Base-by-base conservation (phyloP, 2,888 invertebrate species). In the Pollenia labialis region DNA sequence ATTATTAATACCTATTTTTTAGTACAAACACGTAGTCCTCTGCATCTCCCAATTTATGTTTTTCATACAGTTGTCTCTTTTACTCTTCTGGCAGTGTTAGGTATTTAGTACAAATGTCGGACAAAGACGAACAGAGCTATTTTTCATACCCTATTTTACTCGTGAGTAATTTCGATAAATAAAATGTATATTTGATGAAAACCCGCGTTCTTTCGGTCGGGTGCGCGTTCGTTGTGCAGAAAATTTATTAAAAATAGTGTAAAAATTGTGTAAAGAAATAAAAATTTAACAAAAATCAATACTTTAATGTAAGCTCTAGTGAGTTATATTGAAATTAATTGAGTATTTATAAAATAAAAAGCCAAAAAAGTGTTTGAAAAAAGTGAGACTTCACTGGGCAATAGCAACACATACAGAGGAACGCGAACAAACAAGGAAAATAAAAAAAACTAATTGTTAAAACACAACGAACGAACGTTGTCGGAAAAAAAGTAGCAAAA, bases 131-230 rank as follows among this genome's bases (percentile, higher is more conserved):
- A 71, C 48, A 68, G 62, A 71, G 42, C 0, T 14, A 7, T 72
- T 88, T 90, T 88, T 75, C 69, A 71, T 69, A 46, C 69, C 74
- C 83, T 82, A 82, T 87, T 85, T 71, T 88, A 60, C 85, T 85
- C 90, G 88, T 89, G 89, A 90, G 90, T 90, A 91, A 92, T 90
- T 92, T 91, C 92, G 92, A 92, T 92, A 90, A 89, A 74, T 74
- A 76, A 82, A 84, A 90, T 93, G 92, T 92, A 92, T 91, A 92
- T 92, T 92, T 93, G 92, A 90, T 90, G 91, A 90, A 91, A 92
- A 92, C 92, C 92, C 93, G 93, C 93, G 93, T 92, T 87, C 87
- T 87, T 92, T 92, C 88, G 90, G 89, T 90, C 91, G 91, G 90
- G 84, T 91, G 90, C 90, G 90, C 91, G 91, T 92, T 91, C 90